phyloP scores from a whole-genome alignment of 2,113 vertebrate genomes.

The Scalopus aquaticus region DNA sequence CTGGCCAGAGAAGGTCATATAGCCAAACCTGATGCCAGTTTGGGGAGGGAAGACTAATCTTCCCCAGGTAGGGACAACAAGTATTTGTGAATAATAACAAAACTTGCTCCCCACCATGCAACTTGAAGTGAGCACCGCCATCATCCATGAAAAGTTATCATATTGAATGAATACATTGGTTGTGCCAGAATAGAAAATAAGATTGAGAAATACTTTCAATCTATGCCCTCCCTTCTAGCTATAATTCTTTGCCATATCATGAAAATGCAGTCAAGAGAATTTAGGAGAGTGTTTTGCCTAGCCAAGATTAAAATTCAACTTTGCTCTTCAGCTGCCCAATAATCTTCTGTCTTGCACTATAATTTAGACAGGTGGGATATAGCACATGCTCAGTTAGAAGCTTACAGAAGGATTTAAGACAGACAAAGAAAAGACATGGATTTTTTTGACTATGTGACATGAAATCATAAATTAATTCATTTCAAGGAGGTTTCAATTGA shows the following conservation, averaged over 20 bases:
- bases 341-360: not conserved
- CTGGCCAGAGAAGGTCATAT: not conserved
- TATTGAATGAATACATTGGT: too few relatives aligned
- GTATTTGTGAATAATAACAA: too few relatives aligned
- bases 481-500: not conserved
- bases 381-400: not conserved
- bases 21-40: not conserved
- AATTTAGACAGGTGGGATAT: not conserved
- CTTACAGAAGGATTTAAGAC: not conserved
- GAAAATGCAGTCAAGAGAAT: not conserved
- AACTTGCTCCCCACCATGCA: not conserved
- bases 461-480: not conserved
- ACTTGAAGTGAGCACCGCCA: not conserved
- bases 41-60: not conserved
- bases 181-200: not conserved
- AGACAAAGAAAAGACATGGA: not conserved
- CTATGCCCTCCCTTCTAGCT: not conserved
- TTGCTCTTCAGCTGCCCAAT: not conserved
- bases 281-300: not conserved
- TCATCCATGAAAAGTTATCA: not conserved
- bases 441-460: not conserved
- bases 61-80: not conserved
- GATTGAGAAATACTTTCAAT: not conserved
- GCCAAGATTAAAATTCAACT: not conserved
- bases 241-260: not conserved